Percentiles rank a stretch among this genome's conserved stretches.
phyloP scores from a whole-genome alignment of 2,113 vertebrate genomes.

The Cyanocitta stelleri region DNA sequence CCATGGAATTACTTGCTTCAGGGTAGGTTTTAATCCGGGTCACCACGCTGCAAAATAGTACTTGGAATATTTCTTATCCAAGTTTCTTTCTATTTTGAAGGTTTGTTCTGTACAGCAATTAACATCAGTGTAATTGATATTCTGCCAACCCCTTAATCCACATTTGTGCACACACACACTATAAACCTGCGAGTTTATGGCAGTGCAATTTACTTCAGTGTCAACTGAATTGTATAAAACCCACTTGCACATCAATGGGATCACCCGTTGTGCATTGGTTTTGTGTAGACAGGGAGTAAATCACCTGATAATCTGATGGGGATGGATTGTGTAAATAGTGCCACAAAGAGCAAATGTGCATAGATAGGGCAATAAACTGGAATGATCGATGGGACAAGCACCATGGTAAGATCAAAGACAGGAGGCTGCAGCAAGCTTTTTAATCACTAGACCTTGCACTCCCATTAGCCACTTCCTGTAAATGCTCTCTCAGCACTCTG shows the following conservation, averaged over 20 bases:
- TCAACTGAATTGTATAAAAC: background rate
- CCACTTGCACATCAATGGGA: conserved; percentile 25
- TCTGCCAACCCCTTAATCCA: background rate
- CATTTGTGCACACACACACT: background rate
- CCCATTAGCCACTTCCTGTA: background rate
- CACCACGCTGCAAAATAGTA: background rate
- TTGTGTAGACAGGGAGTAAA: conserved; percentile 15
- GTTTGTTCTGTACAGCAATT: background rate
- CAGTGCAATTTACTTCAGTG: background rate
- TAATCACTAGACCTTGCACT: background rate
- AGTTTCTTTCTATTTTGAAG: background rate
- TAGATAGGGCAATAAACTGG: conserved; percentile 21
- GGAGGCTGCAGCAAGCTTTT: background rate
- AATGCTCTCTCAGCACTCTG: background rate
- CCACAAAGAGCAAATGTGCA: conserved; percentile 19
- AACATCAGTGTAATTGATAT: background rate
- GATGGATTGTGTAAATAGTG: background rate
- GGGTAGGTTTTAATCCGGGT: background rate
- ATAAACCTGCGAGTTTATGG: background rate
- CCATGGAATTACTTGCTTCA: background rate
- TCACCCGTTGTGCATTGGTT: background rate
- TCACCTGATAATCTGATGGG: conserved; percentile 43
- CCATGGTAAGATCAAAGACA: background rate
- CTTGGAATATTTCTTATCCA: background rate
- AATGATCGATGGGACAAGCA: background rate